Evolutionary conservation across 2,113 vertebrate genomes (phyloP), one percentile per base, ranked within the genome.

Genomic region (Crotophaga sulcirostris): DNA sequence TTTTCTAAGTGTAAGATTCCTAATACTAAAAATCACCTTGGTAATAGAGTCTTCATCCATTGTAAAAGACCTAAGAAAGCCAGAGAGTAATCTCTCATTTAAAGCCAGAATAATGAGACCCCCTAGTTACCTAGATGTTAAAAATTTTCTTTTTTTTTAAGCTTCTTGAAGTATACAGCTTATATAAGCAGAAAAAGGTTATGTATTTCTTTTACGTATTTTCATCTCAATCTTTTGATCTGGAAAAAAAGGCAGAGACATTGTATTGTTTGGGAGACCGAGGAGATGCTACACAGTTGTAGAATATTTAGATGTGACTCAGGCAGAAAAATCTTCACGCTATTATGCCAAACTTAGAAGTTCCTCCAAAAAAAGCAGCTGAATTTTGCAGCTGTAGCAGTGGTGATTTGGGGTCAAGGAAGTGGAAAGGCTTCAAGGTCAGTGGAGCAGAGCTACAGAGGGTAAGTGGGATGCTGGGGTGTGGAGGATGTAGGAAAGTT

Each of bases 401-500:
- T 40, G 45, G 18, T 49, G 21, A 21, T 79, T 25, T 70, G 24
- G 8, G 18, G 6, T 31, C 11, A 70, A 54, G 26, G 12, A 8
- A 82, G 10, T 34, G 33, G 62, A 58, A 82, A 58, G 28, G 28
- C 28, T 33, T 19, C 6, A 55, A 60, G 7, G 15, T 58, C 33
- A 74, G 29, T 9, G 23, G 7, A 56, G 90, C 28, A 26, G 38
- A 62, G 7, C 13, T 79, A 54, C 42, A 83, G 62, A 59, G 28
- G 11, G 3, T 28, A 44, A 38, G 16, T 55, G 28, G n/a, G 21
- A 18, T 40, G 15, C 6, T 33, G 29, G 24, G 5, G 13, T 56
- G 11, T 56, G 29, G 44, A 44, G 34, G 8, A 38, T 0, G 0
- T 21, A 18, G 18, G 47, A 54, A 81, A 7, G 13, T 0, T 0